Percentiles rank a stretch among this genome's conserved stretches.
Conservation (phyloP, 2,113 vertebrate species). For the Hydropotes inermis region DNA sequence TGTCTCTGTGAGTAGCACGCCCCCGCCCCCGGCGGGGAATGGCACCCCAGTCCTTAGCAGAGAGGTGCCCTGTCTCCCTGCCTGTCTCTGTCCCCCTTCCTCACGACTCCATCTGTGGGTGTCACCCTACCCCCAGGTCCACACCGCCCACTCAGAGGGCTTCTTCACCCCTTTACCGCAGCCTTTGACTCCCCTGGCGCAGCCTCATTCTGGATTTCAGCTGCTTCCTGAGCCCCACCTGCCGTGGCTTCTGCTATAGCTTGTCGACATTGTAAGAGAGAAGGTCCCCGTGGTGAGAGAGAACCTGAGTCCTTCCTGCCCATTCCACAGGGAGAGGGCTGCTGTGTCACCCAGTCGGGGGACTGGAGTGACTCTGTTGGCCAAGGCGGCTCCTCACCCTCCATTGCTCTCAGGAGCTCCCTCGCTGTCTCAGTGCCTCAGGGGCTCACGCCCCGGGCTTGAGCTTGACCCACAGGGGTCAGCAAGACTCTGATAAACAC, state of each 20-base stretch:
- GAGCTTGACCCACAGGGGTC: background rate
- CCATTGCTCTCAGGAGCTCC: background rate
- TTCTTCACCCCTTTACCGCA: background rate
- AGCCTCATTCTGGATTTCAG: background rate
- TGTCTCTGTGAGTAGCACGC: background rate
- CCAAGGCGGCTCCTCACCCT: background rate
- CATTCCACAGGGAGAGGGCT: background rate
- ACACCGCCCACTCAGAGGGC: background rate
- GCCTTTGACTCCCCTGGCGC: background rate
- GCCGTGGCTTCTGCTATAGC: background rate
- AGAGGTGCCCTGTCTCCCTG: background rate
- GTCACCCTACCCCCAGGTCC: background rate
- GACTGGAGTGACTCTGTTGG: background rate
- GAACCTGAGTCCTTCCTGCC: background rate
- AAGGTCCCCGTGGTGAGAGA: background rate
- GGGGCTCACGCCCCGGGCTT: accelerated
- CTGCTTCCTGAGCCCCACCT: background rate
- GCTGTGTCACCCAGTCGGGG: background rate
- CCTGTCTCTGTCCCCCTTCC: background rate
- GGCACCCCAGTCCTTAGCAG: background rate
- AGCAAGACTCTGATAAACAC: background rate
- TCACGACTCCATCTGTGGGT: too few relatives aligned
- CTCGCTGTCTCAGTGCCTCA: background rate
- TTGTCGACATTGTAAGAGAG: background rate
- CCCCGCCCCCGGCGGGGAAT: too few relatives aligned